Conservation (phyloP, 2,888 invertebrate species). For the Limulus polyphemus region DNA sequence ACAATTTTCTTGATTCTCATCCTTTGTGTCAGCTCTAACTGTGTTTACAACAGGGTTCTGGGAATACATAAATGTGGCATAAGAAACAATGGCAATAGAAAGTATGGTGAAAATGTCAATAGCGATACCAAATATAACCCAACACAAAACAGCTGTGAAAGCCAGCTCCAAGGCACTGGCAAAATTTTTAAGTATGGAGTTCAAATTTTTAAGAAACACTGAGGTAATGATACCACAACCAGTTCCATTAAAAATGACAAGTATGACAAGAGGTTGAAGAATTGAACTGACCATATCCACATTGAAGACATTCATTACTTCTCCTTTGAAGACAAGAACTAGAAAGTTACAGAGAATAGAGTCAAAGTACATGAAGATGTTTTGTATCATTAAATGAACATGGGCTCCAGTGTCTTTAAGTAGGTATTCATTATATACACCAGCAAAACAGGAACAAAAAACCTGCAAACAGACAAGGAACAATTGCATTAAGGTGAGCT, state of each 20-base stretch:
- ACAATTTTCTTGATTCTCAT: background rate
- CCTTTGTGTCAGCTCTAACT: constrained; percentile 3
- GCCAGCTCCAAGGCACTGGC: constrained; percentile 84
- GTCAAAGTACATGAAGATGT: constrained; percentile 88
- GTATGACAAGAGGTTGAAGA: constrained; percentile 48
- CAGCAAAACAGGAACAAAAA: constrained; percentile 82
- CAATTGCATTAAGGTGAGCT: no score
- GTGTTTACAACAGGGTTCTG: constrained; percentile 62
- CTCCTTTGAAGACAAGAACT: constrained; percentile 54
- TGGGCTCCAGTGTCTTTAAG: constrained; percentile 65
- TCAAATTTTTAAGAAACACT: constrained; percentile 80
- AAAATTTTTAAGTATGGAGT: constrained; percentile 89
- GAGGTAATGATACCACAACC: constrained; percentile 85
- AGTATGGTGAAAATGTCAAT: constrained; percentile 67
- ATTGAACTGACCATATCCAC: constrained; percentile 32
- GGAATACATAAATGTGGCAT: constrained; percentile 73
- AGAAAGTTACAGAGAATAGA: constrained; percentile 81
- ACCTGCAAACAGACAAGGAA: constrained; percentile 50
- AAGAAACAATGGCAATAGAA: constrained; percentile 66
- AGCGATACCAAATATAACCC: constrained; percentile 64
- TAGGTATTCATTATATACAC: constrained; percentile 89
- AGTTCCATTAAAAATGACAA: constrained; percentile 77
- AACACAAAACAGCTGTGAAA: constrained; percentile 77
- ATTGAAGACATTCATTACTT: constrained; percentile 49
- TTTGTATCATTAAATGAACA: constrained; percentile 81